Base-by-base conservation (phyloP, 2,888 invertebrate species). In the Tinea trinotella region DNA sequence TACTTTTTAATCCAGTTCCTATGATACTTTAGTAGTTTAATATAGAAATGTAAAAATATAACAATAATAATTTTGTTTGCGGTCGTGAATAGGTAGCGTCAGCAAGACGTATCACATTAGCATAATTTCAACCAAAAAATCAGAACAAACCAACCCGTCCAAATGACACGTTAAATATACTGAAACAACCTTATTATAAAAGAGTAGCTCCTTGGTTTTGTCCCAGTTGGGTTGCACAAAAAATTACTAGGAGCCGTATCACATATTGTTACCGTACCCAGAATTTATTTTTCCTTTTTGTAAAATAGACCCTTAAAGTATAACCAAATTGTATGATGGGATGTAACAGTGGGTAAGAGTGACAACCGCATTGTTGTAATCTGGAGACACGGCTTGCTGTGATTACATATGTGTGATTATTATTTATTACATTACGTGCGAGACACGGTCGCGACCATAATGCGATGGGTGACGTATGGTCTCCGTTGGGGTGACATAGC, bases 111-210 rank as follows among this genome's bases (percentile, higher is more conserved):
- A 57, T 59, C 60, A 60, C 63, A 75, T 79, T 77, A 68, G 66
- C 76, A 79, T 80, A 78, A 79, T 78, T 75, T 71, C 57, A 63
- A 63, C 60, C 62, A 62, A 40, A 40, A 40, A 40, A 15, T 12
- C 65, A 70, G 65, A 76, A 71, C 74, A 75, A 76, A 77, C 71
- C 77, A 69, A 74, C 77, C 77, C 72, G 71, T 69, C 62, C 71
- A 76, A 40, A 40, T 76, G 79, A 69, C 74, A 13, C 40, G 74
- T 76, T 80, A 79, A 81, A 79, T 71, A 71, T 65, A 68, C 69
- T 74, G 73, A 74, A 76, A 80, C 76, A 70, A 72, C 74, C 68
- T 76, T 64, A 78, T 80, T 76, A 76, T 74, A 69, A 62, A 62
- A 67, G 71, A 74, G 74, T 70, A 70, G 75, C 70, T 66, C 62